These are phyloP conservation scores for crab-eating macaque (Macaca fascicularis) DNA, from an alignment of 2,113 vertebrate genomes.

Conservation along the genomic window T2T-MFA8v1.1 NC_088391.1:53933001-53933500, in stretches of 20 bases:
- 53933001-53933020: constrained; percentile 14
- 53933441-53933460: neutral
- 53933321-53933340: constrained; percentile 82
- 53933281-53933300: constrained; percentile 78
- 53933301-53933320: constrained; percentile 68
- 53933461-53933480: neutral
- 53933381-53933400: constrained; percentile 83
- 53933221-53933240: constrained; percentile 68
- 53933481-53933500: neutral
- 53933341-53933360: constrained; percentile 84
- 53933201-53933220: constrained; percentile 20
- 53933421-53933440: constrained; percentile 77
- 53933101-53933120: neutral
- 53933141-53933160: neutral
- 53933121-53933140: neutral
- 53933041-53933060: neutral
- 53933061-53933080: neutral
- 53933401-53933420: constrained; percentile 74
- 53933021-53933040: neutral
- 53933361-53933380: constrained; percentile 80
- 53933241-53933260: constrained; percentile 80
- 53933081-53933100: neutral
- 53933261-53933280: constrained; percentile 77
- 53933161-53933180: neutral
- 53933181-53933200: neutral